Base-by-base conservation (phyloP, 1,140 invertebrate genomes). In the Holotrichia oblita region DNA sequence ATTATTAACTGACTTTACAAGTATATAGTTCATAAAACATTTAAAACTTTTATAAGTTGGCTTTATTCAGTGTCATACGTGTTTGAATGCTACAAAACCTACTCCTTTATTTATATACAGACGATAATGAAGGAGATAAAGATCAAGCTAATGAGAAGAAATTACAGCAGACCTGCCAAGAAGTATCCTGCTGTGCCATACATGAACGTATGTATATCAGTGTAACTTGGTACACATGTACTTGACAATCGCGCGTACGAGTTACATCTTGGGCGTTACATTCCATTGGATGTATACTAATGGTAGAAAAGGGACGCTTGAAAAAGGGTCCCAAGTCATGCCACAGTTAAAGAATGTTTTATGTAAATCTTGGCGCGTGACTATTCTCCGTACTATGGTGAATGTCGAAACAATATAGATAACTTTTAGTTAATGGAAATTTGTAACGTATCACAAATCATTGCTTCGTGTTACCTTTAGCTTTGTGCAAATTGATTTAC, bases 121-220 rank as follows among this genome's bases (percentile, higher is more conserved):
- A 22, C 76, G 22, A 61, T 77, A 77, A 77, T 61, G 48, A 61
- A 77, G 22, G 44, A 55, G 76, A 77, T 77, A 77, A 27, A 61
- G 76, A 77, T 77, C 76, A 77, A 61, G 48, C 76, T 77, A 77
- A 77, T 77, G 59, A 77, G 76, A 61, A 61, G 73, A 27, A 74
- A 74, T 74, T 74, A 74, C 40, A 44, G 73, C 20, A 27, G 40
- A 42, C 27, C 40, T 20, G 73, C 27, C 20, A 69, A 69, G 61
- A 69, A 22, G 22, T 34, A 20, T 27, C 61, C 61, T 27, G 61
- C 61, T 69, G 61, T 10, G 61, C 22, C 61, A 69, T 69, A 69
- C 20, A 34, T 34, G 27, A 27, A 69, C 20, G 22, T 69, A 69
- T 34, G 27, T 34, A 34, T 34, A 34, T 69, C 61, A 69, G 27